Percentiles rank a stretch among this genome's conserved stretches.
Conservation (phyloP, 2,113 vertebrate genomes). For the Nothocercus nigrocapillus region DNA sequence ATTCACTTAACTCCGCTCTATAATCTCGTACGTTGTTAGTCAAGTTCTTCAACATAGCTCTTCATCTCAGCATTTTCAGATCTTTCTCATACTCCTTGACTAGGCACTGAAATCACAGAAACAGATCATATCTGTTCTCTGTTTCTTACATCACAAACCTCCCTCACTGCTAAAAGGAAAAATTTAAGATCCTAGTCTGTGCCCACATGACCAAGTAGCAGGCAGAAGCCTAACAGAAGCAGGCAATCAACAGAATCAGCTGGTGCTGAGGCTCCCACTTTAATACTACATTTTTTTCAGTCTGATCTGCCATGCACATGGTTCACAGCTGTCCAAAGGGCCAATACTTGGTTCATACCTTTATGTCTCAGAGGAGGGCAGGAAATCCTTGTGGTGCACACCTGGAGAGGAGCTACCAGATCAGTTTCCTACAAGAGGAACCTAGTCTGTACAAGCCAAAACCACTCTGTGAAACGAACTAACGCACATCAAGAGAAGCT, state of each 20-base stretch:
- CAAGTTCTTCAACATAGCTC: background rate
- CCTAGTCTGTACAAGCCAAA: background rate
- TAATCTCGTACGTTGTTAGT: background rate
- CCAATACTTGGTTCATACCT: rapidly evolving
- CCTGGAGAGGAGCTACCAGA: background rate
- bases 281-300: background rate
- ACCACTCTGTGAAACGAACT: background rate
- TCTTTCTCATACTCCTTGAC: background rate
- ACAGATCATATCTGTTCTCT: background rate
- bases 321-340: background rate
- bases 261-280: background rate
- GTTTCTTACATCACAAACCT: background rate
- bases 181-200: background rate
- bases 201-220: background rate
- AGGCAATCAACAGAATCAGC: background rate
- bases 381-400: rapidly evolving
- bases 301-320: background rate
- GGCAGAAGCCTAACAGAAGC: background rate
- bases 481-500: background rate
- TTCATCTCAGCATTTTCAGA: background rate
- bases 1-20: rapidly evolving
- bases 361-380: background rate
- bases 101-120: background rate
- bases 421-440: background rate
- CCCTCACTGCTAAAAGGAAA: background rate